A percentile compares a stretch with the other conserved stretches of the same genome.
Evolutionary conservation across 2,797 vertebrate genomes (phyloP).

Genomic region (Antennarius maculatus): DNA sequence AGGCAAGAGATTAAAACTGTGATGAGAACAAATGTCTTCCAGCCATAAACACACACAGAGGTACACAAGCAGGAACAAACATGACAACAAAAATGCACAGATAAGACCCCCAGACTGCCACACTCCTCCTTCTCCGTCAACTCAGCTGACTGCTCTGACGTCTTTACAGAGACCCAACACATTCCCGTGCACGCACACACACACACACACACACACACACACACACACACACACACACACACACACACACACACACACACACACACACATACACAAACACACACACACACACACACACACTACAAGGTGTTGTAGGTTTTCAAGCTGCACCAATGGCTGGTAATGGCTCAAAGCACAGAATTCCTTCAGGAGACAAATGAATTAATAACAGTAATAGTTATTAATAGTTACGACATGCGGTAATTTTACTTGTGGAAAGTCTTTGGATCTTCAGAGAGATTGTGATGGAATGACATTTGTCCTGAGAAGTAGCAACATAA

Average conservation of each 20-base stretch:
- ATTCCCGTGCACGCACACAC: conserved; percentile 5
- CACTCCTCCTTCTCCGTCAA: conserved; percentile 53
- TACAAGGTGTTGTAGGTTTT: conserved; percentile 8
- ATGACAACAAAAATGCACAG: conserved; percentile 52
- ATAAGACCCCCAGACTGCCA: conserved; percentile 50
- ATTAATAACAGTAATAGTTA: too few relatives aligned
- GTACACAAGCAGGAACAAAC: conserved; percentile 36
- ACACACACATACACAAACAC: background rate
- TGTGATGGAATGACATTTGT: too few relatives aligned
- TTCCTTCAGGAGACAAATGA: background rate
- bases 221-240: background rate
- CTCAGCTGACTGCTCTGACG: conserved; percentile 64
- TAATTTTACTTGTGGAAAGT: too few relatives aligned
- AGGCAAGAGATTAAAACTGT: conserved; percentile 70
- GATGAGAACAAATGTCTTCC: conserved; percentile 64
- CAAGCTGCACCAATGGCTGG: background rate
- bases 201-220: conserved; percentile 4
- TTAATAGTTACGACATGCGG: too few relatives aligned
- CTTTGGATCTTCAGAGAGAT: too few relatives aligned
- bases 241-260: too few relatives aligned
- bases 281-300: background rate
- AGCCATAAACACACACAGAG: conserved; percentile 23
- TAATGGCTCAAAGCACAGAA: background rate
- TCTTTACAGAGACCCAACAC: conserved; percentile 19
- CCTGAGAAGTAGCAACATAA: too few relatives aligned